Evolutionary conservation across 2,888 invertebrate species (phyloP).

Genomic region (Platycnemis pennipes): DNA sequence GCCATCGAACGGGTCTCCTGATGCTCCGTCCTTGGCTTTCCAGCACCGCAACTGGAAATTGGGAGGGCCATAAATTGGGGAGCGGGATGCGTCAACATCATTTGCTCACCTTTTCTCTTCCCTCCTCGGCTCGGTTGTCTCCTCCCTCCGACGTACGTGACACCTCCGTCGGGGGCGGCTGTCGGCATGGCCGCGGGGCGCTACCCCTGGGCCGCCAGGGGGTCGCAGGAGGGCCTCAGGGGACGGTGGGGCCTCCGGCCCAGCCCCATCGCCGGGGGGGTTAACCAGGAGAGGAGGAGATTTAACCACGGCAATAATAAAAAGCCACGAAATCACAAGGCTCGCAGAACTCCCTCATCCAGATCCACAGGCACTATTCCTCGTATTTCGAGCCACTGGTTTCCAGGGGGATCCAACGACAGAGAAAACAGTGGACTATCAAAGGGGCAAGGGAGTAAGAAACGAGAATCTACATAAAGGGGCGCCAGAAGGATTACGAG

Average conservation of each 20-base stretch:
- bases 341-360: background rate
- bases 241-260: conserved; percentile 64
- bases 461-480: background rate
- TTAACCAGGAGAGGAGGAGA: background rate
- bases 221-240: conserved; percentile 48
- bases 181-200: conserved; percentile 39
- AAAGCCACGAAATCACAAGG: background rate
- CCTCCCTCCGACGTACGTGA: conserved; percentile 37
- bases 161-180: conserved; percentile 52
- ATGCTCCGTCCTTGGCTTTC: too few relatives aligned
- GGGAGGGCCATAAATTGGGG: background rate
- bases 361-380: background rate
- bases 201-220: conserved; percentile 43
- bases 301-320: background rate
- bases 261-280: conserved; percentile 37
- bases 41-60: background rate
- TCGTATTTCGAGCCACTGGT: background rate
- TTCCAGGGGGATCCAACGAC: background rate
- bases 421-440: background rate
- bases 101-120: conserved; percentile 31
- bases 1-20: too few relatives aligned
- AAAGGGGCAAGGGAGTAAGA: background rate
- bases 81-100: background rate
- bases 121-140: background rate
- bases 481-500: background rate